Base-by-base conservation (phyloP, 1,140 invertebrate species). In the Heliconius eleuchia region DNA sequence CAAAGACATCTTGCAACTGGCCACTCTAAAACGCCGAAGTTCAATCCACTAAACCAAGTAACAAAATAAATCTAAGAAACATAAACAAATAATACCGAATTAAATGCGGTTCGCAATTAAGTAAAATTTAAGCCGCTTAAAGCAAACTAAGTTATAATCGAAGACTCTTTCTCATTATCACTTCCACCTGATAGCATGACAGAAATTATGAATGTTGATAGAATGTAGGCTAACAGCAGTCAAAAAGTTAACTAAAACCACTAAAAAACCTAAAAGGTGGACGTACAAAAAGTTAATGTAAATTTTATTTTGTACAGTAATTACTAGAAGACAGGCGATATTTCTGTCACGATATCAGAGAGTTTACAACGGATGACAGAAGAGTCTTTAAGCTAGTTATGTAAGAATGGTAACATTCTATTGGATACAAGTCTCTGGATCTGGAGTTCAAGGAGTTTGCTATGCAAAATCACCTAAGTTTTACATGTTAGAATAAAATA, bases 51-150 rank as follows among this genome's bases (percentile, higher is more conserved):
- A 81, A 85, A 81, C 78, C 71, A 78, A 78, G 71, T 84, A 92
- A 91, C 83, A 88, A 89, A 92, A 89, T 87, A 86, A 88, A 88
- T 87, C 84, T 85, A 89, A 89, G 79, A 87, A 92, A 92, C 85
- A 88, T 84, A 90, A 86, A 82, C 83, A 85, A 90, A 88, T 80
- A 73, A 84, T 86, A 88, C 79, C 70, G 87, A 87, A 89, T 85
- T 84, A 88, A 88, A 88, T 89, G 86, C 85, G 85, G 80, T 84
- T 84, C 82, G 82, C 85, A 84, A 80, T 89, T 91, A 91, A 91
- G 87, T 88, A 87, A 88, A 87, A 84, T 79, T 85, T 86, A 81
- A 86, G 82, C 84, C 88, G 87, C 89, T 91, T 87, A 85, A 80
- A 88, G 89, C 89, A 84, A 84, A 85, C 80, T 84, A 82, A 78